Evolutionary conservation across 2,888 invertebrate species (phyloP), one percentile per base, ranked within the genome.

Genomic region (Scaptomyza reducta): DNA sequence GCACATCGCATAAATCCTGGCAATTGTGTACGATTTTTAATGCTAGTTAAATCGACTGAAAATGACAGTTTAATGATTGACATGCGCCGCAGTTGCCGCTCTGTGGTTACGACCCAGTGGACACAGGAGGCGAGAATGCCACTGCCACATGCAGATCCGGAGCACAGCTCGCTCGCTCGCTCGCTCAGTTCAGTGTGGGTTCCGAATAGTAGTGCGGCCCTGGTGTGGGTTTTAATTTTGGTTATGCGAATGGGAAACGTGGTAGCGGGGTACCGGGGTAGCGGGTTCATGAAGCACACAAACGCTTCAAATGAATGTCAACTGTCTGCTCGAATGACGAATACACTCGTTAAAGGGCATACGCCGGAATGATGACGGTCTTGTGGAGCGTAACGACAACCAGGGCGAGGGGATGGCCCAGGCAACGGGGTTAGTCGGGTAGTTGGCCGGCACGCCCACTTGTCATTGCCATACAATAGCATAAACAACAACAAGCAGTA

Each of bases 11-110:
- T 88, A 85, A 85, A 85, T 85, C 89, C 77, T 84, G 71, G 89
- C 74, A 88, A 84, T 88, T 84, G 84, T 87, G 70, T 78, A 72
- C 87, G 87, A 87, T 84, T 85, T 85, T 88, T 87, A 88, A 87
- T 85, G 89, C 86, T 85, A 87, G 87, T 85, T 88, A 88, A 85
- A 87, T 88, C 85, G 89, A 88, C 82, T 88, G 85, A 88, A 88
- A 88, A 88, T 88, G 89, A 88, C 89, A 85, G 85, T 85, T 88
- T 87, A 88, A 88, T 85, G 85, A 85, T 85, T 85, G 85, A 85
- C 85, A 87, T 77, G 82, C 82, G 85, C 82, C 78, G 71, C 77
- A 69, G 70, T 79, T 72, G 82, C 73, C 59, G 65, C 60, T 40
- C 40, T 81, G 80, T 50, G 62, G 74, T 74, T 73, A 64, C 61